A percentile compares a stretch with the other conserved stretches of the same genome.
These are phyloP conservation scores for Astreopora myriophthalma DNA, from an alignment of 64 coral and sea anemone species.

Conservation along the genomic window DNA sequence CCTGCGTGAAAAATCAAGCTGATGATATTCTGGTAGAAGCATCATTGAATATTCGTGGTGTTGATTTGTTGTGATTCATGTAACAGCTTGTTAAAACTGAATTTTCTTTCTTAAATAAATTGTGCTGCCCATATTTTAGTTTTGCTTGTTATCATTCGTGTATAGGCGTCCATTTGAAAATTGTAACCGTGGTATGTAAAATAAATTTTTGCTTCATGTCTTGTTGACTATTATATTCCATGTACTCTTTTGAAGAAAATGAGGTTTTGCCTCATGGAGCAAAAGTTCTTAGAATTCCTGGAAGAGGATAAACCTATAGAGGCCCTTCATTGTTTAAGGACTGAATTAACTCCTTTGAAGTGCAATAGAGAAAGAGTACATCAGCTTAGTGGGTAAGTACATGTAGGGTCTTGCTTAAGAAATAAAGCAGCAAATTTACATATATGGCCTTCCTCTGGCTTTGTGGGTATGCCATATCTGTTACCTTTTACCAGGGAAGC, in stretches of 20 bases:
- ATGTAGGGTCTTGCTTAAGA: neutral
- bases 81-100: neutral
- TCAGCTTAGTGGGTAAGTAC: constrained; percentile 95
- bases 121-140: neutral
- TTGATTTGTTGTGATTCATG: constrained; percentile 10
- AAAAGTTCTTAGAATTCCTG: constrained; percentile 94
- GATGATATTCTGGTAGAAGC: neutral
- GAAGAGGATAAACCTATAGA: constrained; percentile 90
- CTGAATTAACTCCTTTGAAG: constrained; percentile 90
- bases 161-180: neutral
- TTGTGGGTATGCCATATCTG: neutral
- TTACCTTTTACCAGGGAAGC: neutral
- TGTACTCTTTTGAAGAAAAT: constrained; percentile 87
- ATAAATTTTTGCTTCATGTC: neutral
- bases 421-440: constrained; percentile 21
- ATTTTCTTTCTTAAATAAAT: neutral
- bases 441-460: constrained; percentile 25
- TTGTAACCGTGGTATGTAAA: neutral
- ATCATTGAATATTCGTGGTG: constrained; percentile 5
- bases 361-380: constrained; percentile 92
- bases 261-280: constrained; percentile 96
- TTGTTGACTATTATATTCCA: neutral
- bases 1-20: neutral
- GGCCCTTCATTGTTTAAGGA: constrained; percentile 92
- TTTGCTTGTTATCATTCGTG: neutral